Percentiles rank a stretch among this genome's conserved stretches.
These are phyloP conservation scores for Lycophotia porphyrea DNA, from an alignment of 2,888 invertebrate species.

Conservation along the genomic window DNA sequence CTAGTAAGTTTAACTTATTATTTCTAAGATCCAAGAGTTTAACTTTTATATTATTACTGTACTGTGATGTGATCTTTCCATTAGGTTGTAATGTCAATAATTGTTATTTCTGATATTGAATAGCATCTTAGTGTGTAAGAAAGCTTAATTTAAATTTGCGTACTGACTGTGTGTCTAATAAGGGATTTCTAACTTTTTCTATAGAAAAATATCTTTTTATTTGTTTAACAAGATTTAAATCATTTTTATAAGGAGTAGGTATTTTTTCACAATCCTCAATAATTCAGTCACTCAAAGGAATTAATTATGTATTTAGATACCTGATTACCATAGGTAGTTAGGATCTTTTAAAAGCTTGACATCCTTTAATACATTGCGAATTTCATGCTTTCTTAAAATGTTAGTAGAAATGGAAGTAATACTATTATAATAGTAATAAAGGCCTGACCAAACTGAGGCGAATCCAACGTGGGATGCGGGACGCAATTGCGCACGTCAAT, in stretches of 20 bases:
- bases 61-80: slow-evolving; percentile 56
- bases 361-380: slow-evolving; percentile 26
- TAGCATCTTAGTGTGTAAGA: slow-evolving; percentile 8
- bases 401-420: slow-evolving; percentile 29
- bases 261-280: not conserved
- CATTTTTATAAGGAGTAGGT: not conserved
- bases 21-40: slow-evolving; percentile 23
- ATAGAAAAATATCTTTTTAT: not conserved
- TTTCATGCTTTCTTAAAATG: slow-evolving; percentile 16
- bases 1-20: slow-evolving; percentile 18
- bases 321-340: not conserved
- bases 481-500: not conserved
- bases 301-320: not conserved
- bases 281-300: not conserved
- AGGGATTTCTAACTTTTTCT: not conserved
- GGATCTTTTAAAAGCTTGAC: not conserved
- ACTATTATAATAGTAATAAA: not conserved
- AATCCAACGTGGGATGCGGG: not conserved
- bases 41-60: slow-evolving; percentile 21
- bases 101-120: slow-evolving; percentile 34
- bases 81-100: slow-evolving; percentile 32
- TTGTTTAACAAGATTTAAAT: slow-evolving; percentile 2
- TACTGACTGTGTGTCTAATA: not conserved
- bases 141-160: slow-evolving; percentile 9
- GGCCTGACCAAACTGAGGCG: not conserved